Conservation (phyloP, 2,113 vertebrate genomes). For the Zosterops pallidus region DNA sequence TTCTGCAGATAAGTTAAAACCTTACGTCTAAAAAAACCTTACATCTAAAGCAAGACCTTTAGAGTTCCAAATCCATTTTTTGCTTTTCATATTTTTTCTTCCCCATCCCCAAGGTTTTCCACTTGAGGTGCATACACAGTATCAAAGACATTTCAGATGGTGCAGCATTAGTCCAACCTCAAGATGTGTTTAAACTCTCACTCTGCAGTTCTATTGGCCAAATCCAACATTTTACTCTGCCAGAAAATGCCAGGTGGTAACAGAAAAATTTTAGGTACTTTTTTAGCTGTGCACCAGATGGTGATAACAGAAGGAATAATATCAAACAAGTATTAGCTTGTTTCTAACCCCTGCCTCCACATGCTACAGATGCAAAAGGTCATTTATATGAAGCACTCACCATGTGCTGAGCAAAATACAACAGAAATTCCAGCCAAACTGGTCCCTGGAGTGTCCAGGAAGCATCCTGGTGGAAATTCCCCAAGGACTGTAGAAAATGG, state of each 20-base stretch:
- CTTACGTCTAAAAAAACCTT: too few relatives aligned
- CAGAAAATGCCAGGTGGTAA: constrained; percentile 39
- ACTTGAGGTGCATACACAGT: background rate
- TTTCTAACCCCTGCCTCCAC: background rate
- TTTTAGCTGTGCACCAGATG: background rate
- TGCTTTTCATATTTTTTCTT: background rate
- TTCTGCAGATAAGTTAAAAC: background rate
- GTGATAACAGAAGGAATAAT: constrained; percentile 22
- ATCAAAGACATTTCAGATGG: background rate
- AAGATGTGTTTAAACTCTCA: background rate
- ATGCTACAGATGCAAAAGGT: background rate
- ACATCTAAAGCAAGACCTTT: background rate
- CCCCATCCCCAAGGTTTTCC: background rate
- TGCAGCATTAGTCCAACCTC: background rate
- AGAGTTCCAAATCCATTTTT: background rate
- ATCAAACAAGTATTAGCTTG: constrained; percentile 23
- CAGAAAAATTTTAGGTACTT: constrained; percentile 30
- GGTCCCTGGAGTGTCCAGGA: background rate
- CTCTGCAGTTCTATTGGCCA: background rate
- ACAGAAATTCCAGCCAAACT: background rate
- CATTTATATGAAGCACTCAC: background rate
- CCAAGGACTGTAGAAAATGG: background rate
- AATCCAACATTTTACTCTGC: background rate
- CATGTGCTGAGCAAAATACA: background rate
- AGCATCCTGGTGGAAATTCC: background rate